phyloP scores from a whole-genome alignment of 2,113 vertebrate species.

The Macaca mulatta region DNA sequence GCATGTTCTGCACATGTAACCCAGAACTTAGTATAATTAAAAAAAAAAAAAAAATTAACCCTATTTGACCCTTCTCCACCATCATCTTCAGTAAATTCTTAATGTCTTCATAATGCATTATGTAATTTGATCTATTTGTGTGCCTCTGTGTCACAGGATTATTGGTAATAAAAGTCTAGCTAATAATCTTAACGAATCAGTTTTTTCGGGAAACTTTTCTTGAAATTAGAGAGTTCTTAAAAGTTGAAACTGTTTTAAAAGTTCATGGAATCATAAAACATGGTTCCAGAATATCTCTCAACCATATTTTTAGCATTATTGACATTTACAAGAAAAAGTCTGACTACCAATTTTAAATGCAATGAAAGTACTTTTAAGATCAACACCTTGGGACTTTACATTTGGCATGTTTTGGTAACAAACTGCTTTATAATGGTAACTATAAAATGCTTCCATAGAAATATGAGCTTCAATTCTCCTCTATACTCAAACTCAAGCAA shows the following conservation, averaged over 20 bases:
- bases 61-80: too few species aligned
- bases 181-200: background rate
- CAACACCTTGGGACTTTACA: background rate
- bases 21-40: too few species aligned
- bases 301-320: background rate
- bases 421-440: background rate
- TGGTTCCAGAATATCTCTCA: background rate
- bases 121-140: background rate
- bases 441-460: background rate
- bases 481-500: background rate
- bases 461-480: background rate
- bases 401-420: background rate
- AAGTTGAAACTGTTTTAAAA: background rate
- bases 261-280: background rate
- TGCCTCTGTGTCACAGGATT: background rate
- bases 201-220: background rate
- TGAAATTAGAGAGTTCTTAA: background rate
- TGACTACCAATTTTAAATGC: background rate
- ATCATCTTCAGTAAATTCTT: background rate
- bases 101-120: background rate
- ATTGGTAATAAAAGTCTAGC: background rate
- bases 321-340: background rate
- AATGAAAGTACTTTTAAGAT: background rate
- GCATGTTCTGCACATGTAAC: too few species aligned
- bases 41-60: background rate